Base-by-base conservation (phyloP, 1,140 invertebrate species). In the Scaptomyza hsui region DNA sequence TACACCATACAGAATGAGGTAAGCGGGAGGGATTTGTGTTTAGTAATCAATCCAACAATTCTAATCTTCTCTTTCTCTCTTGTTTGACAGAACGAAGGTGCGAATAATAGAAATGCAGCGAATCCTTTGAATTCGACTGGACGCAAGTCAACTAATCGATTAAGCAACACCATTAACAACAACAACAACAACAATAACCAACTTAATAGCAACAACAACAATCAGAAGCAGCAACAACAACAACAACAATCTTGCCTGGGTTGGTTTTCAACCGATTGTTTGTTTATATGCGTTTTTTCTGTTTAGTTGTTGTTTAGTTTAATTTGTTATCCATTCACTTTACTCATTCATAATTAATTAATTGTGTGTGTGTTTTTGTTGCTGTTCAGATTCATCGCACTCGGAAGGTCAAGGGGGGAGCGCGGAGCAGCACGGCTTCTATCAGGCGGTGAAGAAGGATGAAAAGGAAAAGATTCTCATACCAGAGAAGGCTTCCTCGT, bases 401-500 rank as follows among this genome's bases (percentile, higher is more conserved):
- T 90, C 90, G 26, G 90, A 91, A 32, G 77, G 83, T 3, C 70
- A 88, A n/a, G 65, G 67, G 21, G 42, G 62, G 2, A 62, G 72
- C 9, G 4, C 49, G 21, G 83, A 86, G 6, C 69, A 74, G 10
- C 73, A 78, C 10, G 65, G 74, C 41, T 86, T 78, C 59, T 86
- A 86, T 45, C 82, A 88, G 41, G 88, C 64, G 78, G 13, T 93
- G 91, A 94, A 95, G 7, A 94, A 94, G 82, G 93, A 93, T 55
- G 91, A 91, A 21, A 93, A 94, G 45, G 92, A 94, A 39, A 94
- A 94, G 65, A 93, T 97, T 61, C 94, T 97, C 9, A 96, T 97
- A 72, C 96, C 96, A 12, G 96, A 97, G 91, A 97, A 97, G 92
- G 95, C 95, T 12, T 96, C 95, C 1, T 96, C 95, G 0, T 97